Evolutionary conservation across 2,888 invertebrate species (phyloP).

Genomic region (Plagodis dolabraria): DNA sequence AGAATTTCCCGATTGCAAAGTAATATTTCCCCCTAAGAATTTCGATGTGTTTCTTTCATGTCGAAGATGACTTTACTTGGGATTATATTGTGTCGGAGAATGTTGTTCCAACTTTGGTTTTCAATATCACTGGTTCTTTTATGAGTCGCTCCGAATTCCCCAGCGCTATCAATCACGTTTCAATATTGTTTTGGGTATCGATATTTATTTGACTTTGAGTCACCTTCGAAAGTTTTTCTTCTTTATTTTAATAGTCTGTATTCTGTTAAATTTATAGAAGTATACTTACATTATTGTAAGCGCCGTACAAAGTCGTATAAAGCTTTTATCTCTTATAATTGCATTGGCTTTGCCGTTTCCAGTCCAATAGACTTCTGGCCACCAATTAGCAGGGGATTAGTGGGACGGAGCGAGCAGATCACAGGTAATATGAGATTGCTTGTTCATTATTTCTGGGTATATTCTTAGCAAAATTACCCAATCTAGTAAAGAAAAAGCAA

Average conservation of each 20-base stretch:
- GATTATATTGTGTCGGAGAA: slow-evolving; percentile 75
- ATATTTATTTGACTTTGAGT: slow-evolving; percentile 19
- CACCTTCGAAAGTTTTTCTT: slow-evolving; percentile 10
- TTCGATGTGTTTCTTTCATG: slow-evolving; percentile 82
- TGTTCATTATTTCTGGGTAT: slow-evolving; percentile 59
- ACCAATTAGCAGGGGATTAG: slow-evolving; percentile 80
- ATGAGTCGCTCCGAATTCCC: slow-evolving; percentile 43
- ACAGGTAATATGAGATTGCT: slow-evolving; percentile 62
- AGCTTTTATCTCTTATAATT: slow-evolving; percentile 69
- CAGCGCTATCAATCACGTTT: slow-evolving; percentile 47
- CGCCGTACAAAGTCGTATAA: slow-evolving; percentile 43
- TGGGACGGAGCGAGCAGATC: slow-evolving; percentile 52
- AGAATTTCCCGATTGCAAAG: slow-evolving; percentile 84
- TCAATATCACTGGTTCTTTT: slow-evolving; percentile 56
- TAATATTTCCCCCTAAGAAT: slow-evolving; percentile 84
- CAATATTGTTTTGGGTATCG: slow-evolving; percentile 29
- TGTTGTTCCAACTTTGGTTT: slow-evolving; percentile 65
- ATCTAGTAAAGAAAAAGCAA: slow-evolving; percentile 15
- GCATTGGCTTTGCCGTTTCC: slow-evolving; percentile 75
- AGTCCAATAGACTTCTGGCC: slow-evolving; percentile 80
- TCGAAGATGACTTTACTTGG: slow-evolving; percentile 78
- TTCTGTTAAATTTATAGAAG: slow-evolving; percentile 7
- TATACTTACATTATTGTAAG: slow-evolving; percentile 19
- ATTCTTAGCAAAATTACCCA: slow-evolving; percentile 26
- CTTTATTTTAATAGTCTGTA: slow-evolving; percentile 10